Percentiles rank a stretch among this genome's conserved stretches.
Conservation (phyloP, 64 coral and sea anemone genomes). For the Montipora foliosa region DNA sequence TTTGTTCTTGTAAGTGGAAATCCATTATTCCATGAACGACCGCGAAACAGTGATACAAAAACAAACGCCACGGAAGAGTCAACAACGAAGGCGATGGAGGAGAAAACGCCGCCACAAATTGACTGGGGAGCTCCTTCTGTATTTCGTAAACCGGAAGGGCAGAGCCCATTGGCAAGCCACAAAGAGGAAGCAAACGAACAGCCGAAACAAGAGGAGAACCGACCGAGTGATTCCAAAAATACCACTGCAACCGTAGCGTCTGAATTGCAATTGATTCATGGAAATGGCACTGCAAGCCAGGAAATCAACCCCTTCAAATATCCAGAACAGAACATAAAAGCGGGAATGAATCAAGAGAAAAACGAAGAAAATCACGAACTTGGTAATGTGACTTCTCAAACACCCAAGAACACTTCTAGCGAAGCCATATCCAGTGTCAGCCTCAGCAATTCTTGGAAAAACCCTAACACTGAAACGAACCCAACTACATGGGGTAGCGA, state of each 20-base stretch:
- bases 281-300: not conserved
- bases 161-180: not conserved
- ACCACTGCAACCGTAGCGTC: not conserved
- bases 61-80: not conserved
- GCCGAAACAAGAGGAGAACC: not conserved
- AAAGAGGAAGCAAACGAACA: not conserved
- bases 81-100: not conserved
- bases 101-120: not conserved
- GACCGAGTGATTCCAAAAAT: not conserved
- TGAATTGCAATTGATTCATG: not conserved
- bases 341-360: not conserved
- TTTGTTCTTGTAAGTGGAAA: slow-evolving; percentile 45
- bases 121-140: not conserved
- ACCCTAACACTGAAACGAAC: not conserved
- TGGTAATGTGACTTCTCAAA: not conserved
- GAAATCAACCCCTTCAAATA: not conserved
- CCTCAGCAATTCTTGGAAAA: not conserved
- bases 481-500: no score
- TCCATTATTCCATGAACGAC: slow-evolving; percentile 34
- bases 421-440: not conserved
- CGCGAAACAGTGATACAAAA: not conserved
- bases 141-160: not conserved
- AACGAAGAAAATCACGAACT: not conserved
- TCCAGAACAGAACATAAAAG: not conserved
- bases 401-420: not conserved